Base-by-base conservation (phyloP, 2,888 invertebrate genomes). In the Drosophila borealis region DNA sequence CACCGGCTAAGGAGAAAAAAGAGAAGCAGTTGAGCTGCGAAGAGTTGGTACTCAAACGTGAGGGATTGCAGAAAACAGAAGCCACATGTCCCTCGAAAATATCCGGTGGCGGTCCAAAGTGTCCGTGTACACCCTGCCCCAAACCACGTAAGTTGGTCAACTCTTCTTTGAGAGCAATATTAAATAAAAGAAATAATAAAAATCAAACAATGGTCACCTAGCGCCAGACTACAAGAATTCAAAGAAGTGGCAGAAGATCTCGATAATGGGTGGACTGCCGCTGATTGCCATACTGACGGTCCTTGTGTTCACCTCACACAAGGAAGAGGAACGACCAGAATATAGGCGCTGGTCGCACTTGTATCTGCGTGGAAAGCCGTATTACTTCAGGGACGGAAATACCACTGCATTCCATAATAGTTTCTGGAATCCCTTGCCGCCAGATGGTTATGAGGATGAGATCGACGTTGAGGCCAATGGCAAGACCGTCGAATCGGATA, bases 361-460 rank as follows among this genome's bases (percentile, higher is more conserved):
- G 67, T 70, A 84, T 36, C 50, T 44, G n/a, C 88, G 82, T 0
- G 45, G 39, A 1, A 89, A 86, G 29, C 62, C 75, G 3, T 79
- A 51, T 13, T 82, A 34, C 46, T 88, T 77, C 39, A 57, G 64
- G 0, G 81, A 78, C 11, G 84, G 84, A 6, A 70, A 71, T n/a
- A 74, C 63, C 1, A 41, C 66, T 0, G 29, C 37, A 0, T 89
- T 75, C 9, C 89, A 88, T 36, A 88, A 89, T 51, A 36, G 45
- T 0, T 21, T 69, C 4, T 50, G 50, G 37, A 88, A 88, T 56
- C 64, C 89, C 4, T 25, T 88, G 21, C 84, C 88, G 0, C 84
- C 88, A 8, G 76, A 65, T 3, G 88, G 88, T 2, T 88, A 89
- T 39, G 90, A 89, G 45, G 84, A 86, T 55, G 83, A 88, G 33